Percentiles rank a stretch among this genome's conserved stretches.
These are phyloP conservation scores for Phyllopteryx taeniolatus DNA, from an alignment of 2,113 vertebrate species.

Conservation along the genomic window DNA sequence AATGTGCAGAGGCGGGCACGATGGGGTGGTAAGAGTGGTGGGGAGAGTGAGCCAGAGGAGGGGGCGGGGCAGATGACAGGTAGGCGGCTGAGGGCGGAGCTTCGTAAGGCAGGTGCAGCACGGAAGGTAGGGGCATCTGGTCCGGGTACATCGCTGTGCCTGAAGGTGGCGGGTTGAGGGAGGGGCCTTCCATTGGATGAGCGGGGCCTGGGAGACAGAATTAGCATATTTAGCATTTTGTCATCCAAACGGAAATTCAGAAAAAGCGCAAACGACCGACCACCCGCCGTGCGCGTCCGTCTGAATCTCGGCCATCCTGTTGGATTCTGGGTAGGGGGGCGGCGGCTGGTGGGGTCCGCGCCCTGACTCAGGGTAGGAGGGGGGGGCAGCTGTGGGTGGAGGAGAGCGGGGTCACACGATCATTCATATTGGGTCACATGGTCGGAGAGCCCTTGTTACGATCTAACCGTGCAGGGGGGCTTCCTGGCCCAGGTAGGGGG, in stretches of 20 bases:
- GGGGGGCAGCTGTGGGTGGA: slow-evolving; percentile 60
- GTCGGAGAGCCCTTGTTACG: no score
- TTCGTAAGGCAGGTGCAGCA: slow-evolving; percentile 77
- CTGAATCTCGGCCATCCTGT: slow-evolving; percentile 61
- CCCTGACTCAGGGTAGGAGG: slow-evolving; percentile 24
- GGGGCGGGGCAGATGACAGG: slow-evolving; percentile 70
- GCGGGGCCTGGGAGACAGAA: slow-evolving; percentile 66
- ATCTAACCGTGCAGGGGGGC: slow-evolving; percentile 40
- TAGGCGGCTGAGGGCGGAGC: slow-evolving; percentile 59
- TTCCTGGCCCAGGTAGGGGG: slow-evolving; percentile 52
- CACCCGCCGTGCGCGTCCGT: slow-evolving; percentile 57
- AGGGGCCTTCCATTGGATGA: slow-evolving; percentile 67
- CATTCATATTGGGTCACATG: background rate
- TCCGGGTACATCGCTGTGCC: slow-evolving; percentile 80
- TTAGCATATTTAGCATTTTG: background rate
- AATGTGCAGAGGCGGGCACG: slow-evolving; percentile 71
- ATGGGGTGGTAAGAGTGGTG: slow-evolving; percentile 61
- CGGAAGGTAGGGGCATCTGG: slow-evolving; percentile 60
- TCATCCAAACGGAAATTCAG: background rate
- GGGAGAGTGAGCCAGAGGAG: slow-evolving; percentile 24
- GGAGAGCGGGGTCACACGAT: background rate
- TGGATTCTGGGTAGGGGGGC: slow-evolving; percentile 68
- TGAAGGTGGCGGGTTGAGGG: slow-evolving; percentile 64
- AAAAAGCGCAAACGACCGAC: slow-evolving; percentile 4
- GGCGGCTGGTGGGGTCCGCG: slow-evolving; percentile 60